phyloP scores from a whole-genome alignment of 2,113 vertebrate species.

The Chaetorhynchus papuensis region DNA sequence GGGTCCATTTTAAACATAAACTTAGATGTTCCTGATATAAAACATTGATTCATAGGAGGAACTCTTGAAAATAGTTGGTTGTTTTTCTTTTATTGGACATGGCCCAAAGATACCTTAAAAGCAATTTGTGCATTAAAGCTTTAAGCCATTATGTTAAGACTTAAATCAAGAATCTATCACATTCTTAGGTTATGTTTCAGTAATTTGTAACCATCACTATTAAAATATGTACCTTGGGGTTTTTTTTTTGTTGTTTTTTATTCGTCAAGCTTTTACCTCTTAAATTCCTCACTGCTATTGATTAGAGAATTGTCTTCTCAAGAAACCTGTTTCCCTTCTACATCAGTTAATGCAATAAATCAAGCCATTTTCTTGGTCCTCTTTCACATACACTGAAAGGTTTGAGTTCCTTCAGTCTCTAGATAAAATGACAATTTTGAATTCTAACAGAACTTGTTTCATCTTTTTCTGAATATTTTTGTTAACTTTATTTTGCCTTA shows the following conservation, averaged over 20 bases:
- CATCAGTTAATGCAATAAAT: neutral
- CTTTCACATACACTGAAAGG: neutral
- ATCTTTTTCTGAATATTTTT: neutral
- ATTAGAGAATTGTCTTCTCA: neutral
- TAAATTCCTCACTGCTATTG: neutral
- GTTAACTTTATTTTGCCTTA: neutral
- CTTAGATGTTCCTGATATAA: neutral
- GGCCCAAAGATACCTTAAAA: neutral
- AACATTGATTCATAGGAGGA: neutral
- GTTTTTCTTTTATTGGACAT: neutral
- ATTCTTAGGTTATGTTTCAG: neutral
- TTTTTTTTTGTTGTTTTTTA: neutral
- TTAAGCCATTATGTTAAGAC: neutral
- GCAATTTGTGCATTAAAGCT: neutral
- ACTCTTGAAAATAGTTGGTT: neutral
- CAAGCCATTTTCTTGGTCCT: neutral
- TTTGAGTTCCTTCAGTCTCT: neutral
- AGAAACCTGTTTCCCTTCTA: neutral
- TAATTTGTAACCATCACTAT: neutral
- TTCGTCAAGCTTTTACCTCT: neutral
- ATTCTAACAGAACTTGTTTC: neutral
- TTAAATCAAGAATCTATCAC: neutral
- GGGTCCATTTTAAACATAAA: neutral
- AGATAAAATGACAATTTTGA: neutral
- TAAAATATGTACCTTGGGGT: accelerated